A percentile compares a stretch with the other conserved stretches of the same genome.
phyloP scores from a whole-genome alignment of 2,113 vertebrate genomes.

The Oceanodroma tethys region DNA sequence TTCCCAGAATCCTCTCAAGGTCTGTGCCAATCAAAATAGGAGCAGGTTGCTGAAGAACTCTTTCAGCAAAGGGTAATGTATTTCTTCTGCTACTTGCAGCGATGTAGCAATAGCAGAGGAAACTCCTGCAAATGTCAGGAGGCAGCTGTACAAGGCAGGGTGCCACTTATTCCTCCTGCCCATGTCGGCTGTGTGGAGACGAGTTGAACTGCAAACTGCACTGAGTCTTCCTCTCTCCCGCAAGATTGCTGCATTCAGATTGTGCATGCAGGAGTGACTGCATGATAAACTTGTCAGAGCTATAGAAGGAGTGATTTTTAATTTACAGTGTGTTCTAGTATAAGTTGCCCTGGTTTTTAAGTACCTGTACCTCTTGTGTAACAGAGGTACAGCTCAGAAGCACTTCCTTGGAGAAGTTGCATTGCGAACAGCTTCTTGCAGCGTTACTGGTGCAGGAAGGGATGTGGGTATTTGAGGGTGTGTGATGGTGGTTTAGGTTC shows the following conservation, averaged over 20 bases:
- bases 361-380: neutral
- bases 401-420: neutral
- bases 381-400: neutral
- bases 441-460: neutral
- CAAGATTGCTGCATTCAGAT: neutral
- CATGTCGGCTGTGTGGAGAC: neutral
- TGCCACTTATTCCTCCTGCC: neutral
- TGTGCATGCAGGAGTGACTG: neutral
- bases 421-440: neutral
- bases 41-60: neutral
- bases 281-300: neutral
- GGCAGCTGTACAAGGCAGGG: neutral
- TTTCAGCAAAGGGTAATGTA: neutral
- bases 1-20: neutral
- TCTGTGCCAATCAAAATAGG: neutral
- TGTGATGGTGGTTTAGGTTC: neutral
- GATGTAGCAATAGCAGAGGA: neutral
- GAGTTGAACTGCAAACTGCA: neutral
- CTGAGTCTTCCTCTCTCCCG: neutral
- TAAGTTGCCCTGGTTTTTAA: neutral
- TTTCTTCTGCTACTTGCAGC: neutral
- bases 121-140: neutral
- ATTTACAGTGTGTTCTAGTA: neutral
- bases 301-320: conserved; percentile 39
- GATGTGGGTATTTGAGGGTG: neutral